These are phyloP conservation scores for Listronotus bonariensis DNA, from an alignment of 1,140 invertebrate genomes.

Conservation along the genomic window DNA sequence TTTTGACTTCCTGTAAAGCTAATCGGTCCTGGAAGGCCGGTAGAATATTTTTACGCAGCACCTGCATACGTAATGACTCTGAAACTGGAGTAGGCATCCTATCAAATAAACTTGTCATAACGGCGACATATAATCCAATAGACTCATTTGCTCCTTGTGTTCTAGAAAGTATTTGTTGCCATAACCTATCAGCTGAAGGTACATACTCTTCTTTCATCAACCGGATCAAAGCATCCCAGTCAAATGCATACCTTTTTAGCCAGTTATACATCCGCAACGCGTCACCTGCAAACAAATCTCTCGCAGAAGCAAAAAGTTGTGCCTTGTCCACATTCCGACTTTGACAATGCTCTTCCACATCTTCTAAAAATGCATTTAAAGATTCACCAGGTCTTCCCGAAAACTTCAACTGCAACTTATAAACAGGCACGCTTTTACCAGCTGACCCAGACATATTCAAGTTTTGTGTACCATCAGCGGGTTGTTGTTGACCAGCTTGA, in stretches of 20 bases:
- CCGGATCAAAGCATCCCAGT: too few relatives aligned
- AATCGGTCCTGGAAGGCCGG: not conserved
- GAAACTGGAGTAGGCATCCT: not conserved
- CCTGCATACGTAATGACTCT: not conserved
- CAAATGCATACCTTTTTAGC: not conserved
- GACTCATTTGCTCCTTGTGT: not conserved
- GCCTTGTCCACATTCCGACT: not conserved
- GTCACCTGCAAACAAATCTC: not conserved
- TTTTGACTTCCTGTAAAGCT: too few relatives aligned
- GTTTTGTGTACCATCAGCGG: not conserved
- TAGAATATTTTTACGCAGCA: slow-evolving; percentile 4
- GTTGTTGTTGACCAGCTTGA: not conserved
- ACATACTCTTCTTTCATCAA: not conserved
- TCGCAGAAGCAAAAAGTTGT: slow-evolving; percentile 7
- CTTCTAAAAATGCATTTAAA: slow-evolving; percentile 2
- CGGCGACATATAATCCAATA: not conserved
- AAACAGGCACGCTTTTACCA: slow-evolving; percentile 15
- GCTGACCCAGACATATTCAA: slow-evolving; percentile 2
- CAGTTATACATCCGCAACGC: not conserved
- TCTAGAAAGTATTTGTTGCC: not conserved
- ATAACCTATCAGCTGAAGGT: not conserved
- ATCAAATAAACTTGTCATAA: not conserved
- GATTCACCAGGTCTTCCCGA: not conserved
- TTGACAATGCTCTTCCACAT: slow-evolving; percentile 1
- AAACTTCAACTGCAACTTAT: slow-evolving; percentile 3